These are phyloP conservation scores for Choloepus didactylus DNA, from an alignment of 2,797 vertebrate genomes.

Conservation along the genomic window DNA sequence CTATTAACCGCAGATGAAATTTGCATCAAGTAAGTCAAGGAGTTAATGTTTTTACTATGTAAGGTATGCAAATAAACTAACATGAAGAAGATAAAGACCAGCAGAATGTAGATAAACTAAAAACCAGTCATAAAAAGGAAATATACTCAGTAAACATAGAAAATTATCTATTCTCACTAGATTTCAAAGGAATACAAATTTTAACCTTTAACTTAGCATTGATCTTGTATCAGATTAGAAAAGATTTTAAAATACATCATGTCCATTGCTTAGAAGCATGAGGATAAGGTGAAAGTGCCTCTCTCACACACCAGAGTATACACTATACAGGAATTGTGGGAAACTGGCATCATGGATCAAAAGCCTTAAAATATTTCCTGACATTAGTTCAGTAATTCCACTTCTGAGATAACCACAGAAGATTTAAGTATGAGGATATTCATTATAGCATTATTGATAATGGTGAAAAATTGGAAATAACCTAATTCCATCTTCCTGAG, in stretches of 20 bases:
- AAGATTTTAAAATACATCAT: not conserved
- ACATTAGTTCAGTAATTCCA: not conserved
- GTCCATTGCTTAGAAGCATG: not conserved
- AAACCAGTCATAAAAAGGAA: not conserved
- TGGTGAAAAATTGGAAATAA: constrained; percentile 71
- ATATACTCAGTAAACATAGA: not conserved
- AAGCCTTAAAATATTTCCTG: constrained; percentile 16
- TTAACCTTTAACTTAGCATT: not conserved
- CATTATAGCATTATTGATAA: constrained; percentile 60
- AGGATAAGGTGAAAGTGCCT: not conserved
- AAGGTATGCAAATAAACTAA: not conserved
- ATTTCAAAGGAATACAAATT: constrained; percentile 56
- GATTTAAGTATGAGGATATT: constrained; percentile 59
- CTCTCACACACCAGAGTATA: not conserved
- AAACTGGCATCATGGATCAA: not conserved
- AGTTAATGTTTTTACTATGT: constrained; percentile 15
- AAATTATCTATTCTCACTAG: constrained; percentile 32
- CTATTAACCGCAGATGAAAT: not conserved
- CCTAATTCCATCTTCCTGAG: constrained; percentile 57
- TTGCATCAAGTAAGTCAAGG: not conserved
- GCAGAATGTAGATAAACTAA: not conserved
- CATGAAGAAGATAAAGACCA: not conserved
- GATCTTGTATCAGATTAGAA: constrained; percentile 16
- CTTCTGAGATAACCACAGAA: constrained; percentile 49
- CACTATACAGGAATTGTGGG: not conserved